Evolutionary conservation across 2,888 invertebrate genomes (phyloP).

Genomic region (Perizoma flavofasciatum): DNA sequence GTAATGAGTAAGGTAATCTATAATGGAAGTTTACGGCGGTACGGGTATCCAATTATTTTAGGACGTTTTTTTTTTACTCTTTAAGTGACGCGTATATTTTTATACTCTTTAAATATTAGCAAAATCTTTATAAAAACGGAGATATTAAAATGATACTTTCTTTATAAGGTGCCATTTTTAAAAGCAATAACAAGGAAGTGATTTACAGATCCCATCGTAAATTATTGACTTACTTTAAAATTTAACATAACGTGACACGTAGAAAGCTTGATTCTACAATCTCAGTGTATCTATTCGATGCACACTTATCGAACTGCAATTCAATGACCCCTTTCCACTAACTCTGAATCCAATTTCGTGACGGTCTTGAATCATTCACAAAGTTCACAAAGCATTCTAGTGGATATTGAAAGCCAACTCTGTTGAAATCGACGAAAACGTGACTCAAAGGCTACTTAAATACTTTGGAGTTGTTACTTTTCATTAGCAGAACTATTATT

Average conservation of each 20-base stretch:
- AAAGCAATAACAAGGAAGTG: too few species aligned
- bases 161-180: too few species aligned
- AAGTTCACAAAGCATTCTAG: neutral
- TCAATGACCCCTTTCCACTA: neutral
- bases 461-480: too few species aligned
- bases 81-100: too few species aligned
- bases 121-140: neutral
- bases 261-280: too few species aligned
- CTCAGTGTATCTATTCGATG: too few species aligned
- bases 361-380: neutral
- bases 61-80: neutral
- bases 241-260: too few species aligned
- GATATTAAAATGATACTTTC: too few species aligned
- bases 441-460: neutral
- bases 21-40: neutral
- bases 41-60: conserved; percentile 1
- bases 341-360: neutral
- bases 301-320: neutral
- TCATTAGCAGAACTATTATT: too few species aligned
- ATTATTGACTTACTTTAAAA: too few species aligned
- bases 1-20: conserved; percentile 1
- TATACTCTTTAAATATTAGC: too few species aligned
- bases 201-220: too few species aligned
- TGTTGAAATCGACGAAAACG: neutral
- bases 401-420: neutral